These are phyloP conservation scores for Amphiura filiformis DNA, from an alignment of 35 echinoderm and acorn worm species.

Conservation along the genomic window DNA sequence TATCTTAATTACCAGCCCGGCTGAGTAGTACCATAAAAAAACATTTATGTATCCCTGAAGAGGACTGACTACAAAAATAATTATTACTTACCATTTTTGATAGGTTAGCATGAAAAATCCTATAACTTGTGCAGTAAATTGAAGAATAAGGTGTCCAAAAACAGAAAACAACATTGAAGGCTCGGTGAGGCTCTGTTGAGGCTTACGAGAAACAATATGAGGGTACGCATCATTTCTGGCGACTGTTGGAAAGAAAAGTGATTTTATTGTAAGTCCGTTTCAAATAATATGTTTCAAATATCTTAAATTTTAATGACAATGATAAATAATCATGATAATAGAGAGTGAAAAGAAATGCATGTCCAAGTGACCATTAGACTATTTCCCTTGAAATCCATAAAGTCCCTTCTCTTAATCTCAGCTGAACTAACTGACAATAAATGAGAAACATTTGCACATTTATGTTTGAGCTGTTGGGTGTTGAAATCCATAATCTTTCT, in stretches of 20 bases:
- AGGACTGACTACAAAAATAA: too few relatives aligned
- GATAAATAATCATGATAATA: background rate
- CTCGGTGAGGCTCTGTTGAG: conserved; percentile 66
- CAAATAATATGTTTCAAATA: background rate
- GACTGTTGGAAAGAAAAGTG: conserved; percentile 60
- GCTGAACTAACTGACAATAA: too few relatives aligned
- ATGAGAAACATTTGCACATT: too few relatives aligned
- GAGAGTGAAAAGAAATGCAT: background rate
- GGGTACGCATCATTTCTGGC: conserved; percentile 85
- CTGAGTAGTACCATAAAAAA: too few relatives aligned
- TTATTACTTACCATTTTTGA: conserved; percentile 65
- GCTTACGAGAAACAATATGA: conserved; percentile 73
- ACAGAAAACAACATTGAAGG: conserved; percentile 87
- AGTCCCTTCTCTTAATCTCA: too few relatives aligned
- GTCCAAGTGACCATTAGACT: too few relatives aligned
- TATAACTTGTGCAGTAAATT: conserved; percentile 70
- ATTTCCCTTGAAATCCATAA: too few relatives aligned
- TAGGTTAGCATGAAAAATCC: conserved; percentile 61
- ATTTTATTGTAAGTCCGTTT: background rate
- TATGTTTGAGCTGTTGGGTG: too few relatives aligned
- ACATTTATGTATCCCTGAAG: too few relatives aligned
- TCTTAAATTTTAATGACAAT: background rate
- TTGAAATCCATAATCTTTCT: too few relatives aligned
- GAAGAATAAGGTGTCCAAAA: conserved; percentile 65
- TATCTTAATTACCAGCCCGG: too few relatives aligned